Percentiles rank a stretch among this genome's conserved stretches.
phyloP scores from a whole-genome alignment of 2,888 invertebrate species.

The Atethmia centrago region DNA sequence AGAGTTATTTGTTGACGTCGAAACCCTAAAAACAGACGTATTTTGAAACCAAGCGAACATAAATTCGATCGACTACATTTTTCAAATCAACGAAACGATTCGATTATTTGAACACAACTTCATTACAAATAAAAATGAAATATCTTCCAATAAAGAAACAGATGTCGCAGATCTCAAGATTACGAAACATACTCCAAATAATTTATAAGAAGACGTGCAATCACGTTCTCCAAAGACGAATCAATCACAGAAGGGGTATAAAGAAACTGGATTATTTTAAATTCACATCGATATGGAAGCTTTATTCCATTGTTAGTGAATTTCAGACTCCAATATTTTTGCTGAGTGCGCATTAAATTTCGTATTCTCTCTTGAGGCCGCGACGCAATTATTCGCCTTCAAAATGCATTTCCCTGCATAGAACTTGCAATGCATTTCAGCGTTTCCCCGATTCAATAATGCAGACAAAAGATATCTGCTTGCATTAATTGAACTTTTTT shows the following conservation, averaged over 20 bases:
- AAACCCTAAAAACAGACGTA: not conserved
- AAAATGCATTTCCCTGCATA: conserved; percentile 77
- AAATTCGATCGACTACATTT: conserved; percentile 9
- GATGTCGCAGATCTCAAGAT: conserved; percentile 15
- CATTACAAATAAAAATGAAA: conserved; percentile 23
- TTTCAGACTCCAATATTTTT: conserved; percentile 74
- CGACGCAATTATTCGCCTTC: conserved; percentile 83
- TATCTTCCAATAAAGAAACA: conserved; percentile 22
- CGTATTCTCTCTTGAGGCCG: conserved; percentile 77
- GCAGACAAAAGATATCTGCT: conserved; percentile 62
- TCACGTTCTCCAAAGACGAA: conserved; percentile 34
- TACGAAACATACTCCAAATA: conserved; percentile 31
- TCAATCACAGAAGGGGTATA: conserved; percentile 44
- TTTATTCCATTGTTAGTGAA: conserved; percentile 68
- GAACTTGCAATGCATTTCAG: conserved; percentile 75
- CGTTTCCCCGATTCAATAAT: conserved; percentile 68
- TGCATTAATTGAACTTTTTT: conserved; percentile 54
- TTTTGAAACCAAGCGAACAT: conserved; percentile 7
- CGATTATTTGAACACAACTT: conserved; percentile 23
- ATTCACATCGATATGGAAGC: conserved; percentile 62
- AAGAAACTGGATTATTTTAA: conserved; percentile 56
- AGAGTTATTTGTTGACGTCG: no score
- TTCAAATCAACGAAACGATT: conserved; percentile 20
- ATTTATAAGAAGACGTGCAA: conserved; percentile 28
- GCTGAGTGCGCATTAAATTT: conserved; percentile 77